Conservation (phyloP, 2,113 vertebrate genomes). For the Himantopus leucocephalus region DNA sequence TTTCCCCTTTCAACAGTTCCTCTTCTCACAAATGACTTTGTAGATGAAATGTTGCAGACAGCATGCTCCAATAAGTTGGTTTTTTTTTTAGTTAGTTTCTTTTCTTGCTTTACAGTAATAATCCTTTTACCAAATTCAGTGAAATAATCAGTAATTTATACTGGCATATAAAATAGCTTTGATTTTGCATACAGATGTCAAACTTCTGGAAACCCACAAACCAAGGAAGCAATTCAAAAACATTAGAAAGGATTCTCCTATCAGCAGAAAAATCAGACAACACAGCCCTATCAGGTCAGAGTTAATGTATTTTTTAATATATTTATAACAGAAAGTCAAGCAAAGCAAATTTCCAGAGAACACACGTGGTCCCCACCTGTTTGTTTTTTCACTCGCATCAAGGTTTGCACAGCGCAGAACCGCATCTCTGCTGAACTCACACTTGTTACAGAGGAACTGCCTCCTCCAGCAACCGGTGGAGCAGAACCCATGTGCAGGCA, state of each 20-base stretch:
- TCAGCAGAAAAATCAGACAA: background rate
- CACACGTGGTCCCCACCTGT: background rate
- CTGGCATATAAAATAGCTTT: background rate
- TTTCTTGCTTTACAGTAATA: background rate
- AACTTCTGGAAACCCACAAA: background rate
- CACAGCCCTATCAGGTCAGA: background rate
- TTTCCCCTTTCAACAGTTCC: background rate
- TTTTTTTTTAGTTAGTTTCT: background rate
- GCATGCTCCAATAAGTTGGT: background rate
- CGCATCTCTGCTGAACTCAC: rapidly evolving
- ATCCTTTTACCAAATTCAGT: background rate
- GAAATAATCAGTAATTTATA: background rate
- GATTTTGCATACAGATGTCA: background rate
- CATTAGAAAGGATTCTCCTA: background rate
- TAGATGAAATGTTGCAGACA: background rate
- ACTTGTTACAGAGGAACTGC: background rate
- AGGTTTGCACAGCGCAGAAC: background rate
- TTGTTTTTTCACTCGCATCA: background rate
- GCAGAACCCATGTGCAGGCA: background rate
- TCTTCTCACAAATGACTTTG: background rate
- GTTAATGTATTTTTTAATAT: background rate
- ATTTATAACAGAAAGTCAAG: background rate
- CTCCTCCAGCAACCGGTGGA: background rate
- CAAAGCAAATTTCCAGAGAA: background rate
- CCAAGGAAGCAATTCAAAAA: background rate